Percentiles rank a stretch among this genome's conserved stretches.
These are phyloP conservation scores for Yponomeuta sedellus DNA, from an alignment of 2,888 invertebrate genomes.

Conservation along the genomic window DNA sequence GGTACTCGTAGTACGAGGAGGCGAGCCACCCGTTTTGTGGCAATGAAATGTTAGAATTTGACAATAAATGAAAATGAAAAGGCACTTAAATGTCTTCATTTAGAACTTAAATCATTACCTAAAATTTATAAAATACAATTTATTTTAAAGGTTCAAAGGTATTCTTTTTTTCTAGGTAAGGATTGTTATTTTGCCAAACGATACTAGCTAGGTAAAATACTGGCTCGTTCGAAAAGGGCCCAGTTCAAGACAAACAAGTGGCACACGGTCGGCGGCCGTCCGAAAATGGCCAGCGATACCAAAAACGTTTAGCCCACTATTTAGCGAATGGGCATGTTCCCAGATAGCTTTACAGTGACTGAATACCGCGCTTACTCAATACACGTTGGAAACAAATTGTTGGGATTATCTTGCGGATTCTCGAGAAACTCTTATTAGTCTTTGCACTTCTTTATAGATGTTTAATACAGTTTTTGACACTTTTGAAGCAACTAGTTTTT, in stretches of 20 bases:
- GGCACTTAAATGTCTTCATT: too few relatives aligned
- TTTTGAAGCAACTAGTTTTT: neutral
- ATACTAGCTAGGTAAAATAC: neutral
- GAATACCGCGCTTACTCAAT: neutral
- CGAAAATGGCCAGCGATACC: conserved; percentile 16
- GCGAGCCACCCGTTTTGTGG: too few relatives aligned
- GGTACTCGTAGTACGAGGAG: too few relatives aligned
- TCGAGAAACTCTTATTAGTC: too few relatives aligned
- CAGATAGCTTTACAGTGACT: conserved; percentile 4
- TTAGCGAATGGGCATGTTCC: conserved; percentile 1
- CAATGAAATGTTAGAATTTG: too few relatives aligned
- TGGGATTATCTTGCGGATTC: too few relatives aligned
- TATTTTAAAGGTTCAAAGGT: too few relatives aligned
- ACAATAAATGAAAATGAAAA: too few relatives aligned
- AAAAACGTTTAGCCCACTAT: conserved; percentile 2
- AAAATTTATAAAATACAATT: too few relatives aligned
- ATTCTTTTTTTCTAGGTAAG: too few relatives aligned
- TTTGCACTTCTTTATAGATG: too few relatives aligned
- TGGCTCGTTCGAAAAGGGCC: neutral
- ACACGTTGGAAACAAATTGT: neutral
- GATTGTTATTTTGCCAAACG: neutral
- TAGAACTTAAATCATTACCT: too few relatives aligned
- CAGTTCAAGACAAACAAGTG: conserved; percentile 1
- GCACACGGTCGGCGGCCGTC: conserved; percentile 12
- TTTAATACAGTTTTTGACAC: neutral